Percentiles rank a stretch among this genome's conserved stretches.
phyloP scores from a whole-genome alignment of 2,113 vertebrate species.

The Gadus macrocephalus region DNA sequence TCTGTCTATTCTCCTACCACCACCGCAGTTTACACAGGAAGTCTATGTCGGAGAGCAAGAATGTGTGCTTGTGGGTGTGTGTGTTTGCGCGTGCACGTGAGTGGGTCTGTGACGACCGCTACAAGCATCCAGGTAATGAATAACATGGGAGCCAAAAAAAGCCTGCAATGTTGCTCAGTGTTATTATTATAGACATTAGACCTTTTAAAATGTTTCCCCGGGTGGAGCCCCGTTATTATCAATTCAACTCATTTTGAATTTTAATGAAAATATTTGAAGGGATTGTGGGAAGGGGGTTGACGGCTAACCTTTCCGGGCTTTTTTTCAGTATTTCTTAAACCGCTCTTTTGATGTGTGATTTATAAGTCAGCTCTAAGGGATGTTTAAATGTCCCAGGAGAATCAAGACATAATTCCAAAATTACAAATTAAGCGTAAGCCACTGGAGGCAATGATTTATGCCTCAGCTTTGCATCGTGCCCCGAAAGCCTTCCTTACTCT shows the following conservation, averaged over 20 bases:
- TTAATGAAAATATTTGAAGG: constrained; percentile 18
- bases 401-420: neutral
- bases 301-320: constrained; percentile 17
- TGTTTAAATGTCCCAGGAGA: neutral
- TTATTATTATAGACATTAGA: neutral
- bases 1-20: constrained; percentile 52
- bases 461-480: neutral
- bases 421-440: neutral
- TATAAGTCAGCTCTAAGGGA: constrained; percentile 1
- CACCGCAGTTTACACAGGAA: constrained; percentile 64
- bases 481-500: neutral
- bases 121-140: neutral
- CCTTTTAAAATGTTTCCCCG: too few relatives aligned
- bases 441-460: neutral
- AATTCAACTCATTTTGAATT: neutral
- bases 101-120: neutral
- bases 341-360: constrained; percentile 6
- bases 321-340: constrained; percentile 15
- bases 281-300: constrained; percentile 23
- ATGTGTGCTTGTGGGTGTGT: constrained; percentile 32
- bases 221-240: too few relatives aligned
- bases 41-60: constrained; percentile 52
- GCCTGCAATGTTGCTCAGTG: neutral
- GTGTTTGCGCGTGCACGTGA: constrained; percentile 10
- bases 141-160: neutral